phyloP scores from a whole-genome alignment of 2,797 vertebrate genomes.

The Botia kubotai region DNA sequence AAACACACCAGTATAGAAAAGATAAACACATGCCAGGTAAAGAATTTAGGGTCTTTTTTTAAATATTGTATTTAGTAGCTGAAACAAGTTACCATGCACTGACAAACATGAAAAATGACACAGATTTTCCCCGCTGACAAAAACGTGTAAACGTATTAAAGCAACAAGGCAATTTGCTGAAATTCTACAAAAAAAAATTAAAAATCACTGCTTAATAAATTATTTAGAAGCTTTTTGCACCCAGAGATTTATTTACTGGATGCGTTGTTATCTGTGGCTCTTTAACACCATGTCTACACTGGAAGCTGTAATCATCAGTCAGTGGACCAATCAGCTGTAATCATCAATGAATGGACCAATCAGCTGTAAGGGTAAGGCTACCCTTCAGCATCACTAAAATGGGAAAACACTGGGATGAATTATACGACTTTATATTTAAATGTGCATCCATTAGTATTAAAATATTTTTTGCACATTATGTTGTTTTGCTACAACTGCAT shows the following conservation, averaged over 20 bases:
- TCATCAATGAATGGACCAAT: neutral
- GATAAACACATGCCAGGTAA: conserved; percentile 53
- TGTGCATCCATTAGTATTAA: neutral
- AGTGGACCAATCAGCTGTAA: neutral
- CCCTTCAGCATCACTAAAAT: no score
- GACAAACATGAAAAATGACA: conserved; percentile 31
- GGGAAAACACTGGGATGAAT: no score
- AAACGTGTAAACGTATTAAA: neutral
- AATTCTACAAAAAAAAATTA: neutral
- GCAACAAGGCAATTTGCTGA: neutral
- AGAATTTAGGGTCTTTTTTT: conserved; percentile 35
- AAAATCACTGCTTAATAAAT: neutral
- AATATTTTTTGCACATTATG: neutral
- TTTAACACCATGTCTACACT: neutral
- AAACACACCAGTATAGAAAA: conserved; percentile 29
- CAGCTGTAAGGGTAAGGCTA: neutral
- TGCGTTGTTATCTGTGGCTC: neutral
- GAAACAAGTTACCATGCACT: conserved; percentile 46
- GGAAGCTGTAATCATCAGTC: neutral
- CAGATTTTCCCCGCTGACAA: conserved; percentile 19
- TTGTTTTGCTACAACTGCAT: no score
- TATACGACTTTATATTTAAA: neutral
- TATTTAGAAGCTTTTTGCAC: conserved; percentile 1
- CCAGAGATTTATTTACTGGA: neutral
- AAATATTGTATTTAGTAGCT: conserved; percentile 35